phyloP scores from a whole-genome alignment of 2,888 invertebrate species.

The Troides aeacus region DNA sequence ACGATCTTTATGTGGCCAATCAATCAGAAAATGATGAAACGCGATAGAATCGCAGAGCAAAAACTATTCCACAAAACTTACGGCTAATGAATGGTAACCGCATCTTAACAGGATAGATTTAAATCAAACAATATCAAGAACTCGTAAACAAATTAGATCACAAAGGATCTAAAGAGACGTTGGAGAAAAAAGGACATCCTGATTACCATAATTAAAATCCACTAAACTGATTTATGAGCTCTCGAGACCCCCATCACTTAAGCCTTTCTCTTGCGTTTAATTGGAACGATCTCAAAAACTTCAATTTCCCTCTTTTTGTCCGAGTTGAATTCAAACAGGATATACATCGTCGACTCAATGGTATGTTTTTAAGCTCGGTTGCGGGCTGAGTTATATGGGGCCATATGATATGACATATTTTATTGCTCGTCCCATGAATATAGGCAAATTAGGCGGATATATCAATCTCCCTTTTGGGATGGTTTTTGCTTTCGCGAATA shows the following conservation, averaged over 20 bases:
- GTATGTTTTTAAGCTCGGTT: constrained; percentile 68
- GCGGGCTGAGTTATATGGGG: constrained; percentile 57
- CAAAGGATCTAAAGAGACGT: constrained; percentile 44
- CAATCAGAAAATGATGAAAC: constrained; percentile 16
- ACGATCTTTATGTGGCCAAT: constrained; percentile 4
- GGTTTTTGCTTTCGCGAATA: constrained; percentile 47
- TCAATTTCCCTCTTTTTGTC: constrained; percentile 62
- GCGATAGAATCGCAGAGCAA: constrained; percentile 8
- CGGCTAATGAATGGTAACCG: constrained; percentile 10
- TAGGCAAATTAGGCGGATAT: constrained; percentile 78
- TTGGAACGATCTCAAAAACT: constrained; percentile 65
- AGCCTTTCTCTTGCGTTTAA: constrained; percentile 63
- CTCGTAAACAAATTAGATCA: constrained; percentile 46
- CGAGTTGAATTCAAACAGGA: constrained; percentile 62
- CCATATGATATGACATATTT: constrained; percentile 76
- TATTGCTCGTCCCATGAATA: constrained; percentile 59
- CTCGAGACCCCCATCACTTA: constrained; percentile 68
- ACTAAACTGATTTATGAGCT: constrained; percentile 55
- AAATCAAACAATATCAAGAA: constrained; percentile 39
- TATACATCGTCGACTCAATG: constrained; percentile 64
- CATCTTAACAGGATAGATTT: constrained; percentile 37
- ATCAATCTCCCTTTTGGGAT: constrained; percentile 61
- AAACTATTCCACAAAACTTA: constrained; percentile 16
- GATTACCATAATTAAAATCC: constrained; percentile 56
- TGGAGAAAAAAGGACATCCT: constrained; percentile 49